Conservation (phyloP, 2,888 invertebrate species). For the Diaperis boleti region DNA sequence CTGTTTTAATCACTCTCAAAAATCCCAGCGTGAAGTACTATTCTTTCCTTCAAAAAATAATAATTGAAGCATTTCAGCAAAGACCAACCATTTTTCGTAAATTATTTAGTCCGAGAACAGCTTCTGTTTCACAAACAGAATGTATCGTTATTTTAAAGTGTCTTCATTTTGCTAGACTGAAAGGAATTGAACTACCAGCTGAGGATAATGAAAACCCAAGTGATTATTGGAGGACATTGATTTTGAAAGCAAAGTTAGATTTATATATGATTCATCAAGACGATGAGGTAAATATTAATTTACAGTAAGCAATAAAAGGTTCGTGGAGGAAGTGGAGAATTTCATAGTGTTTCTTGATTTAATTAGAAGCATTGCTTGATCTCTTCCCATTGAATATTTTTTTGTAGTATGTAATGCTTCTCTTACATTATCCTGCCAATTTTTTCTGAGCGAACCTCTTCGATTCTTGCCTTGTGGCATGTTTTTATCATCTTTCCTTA, state of each 20-base stretch:
- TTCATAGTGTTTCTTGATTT: too few relatives aligned
- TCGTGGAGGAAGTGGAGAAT: too few relatives aligned
- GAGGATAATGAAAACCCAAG: conserved; percentile 45
- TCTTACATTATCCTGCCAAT: too few relatives aligned
- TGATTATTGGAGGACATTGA: conserved; percentile 70
- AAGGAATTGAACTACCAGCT: conserved; percentile 59
- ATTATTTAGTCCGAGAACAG: neutral
- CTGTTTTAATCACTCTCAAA: neutral
- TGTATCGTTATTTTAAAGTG: conserved; percentile 67
- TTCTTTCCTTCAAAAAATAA: neutral
- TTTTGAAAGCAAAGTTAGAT: conserved; percentile 69
- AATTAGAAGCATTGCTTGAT: too few relatives aligned
- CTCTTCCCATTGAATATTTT: too few relatives aligned
- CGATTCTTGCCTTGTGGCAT: too few relatives aligned
- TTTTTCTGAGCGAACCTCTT: too few relatives aligned
- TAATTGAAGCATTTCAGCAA: neutral
- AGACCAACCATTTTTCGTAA: conserved; percentile 22
- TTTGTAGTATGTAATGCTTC: too few relatives aligned
- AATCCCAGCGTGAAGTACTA: neutral
- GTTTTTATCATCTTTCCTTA: too few relatives aligned
- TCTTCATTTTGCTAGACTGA: conserved; percentile 67
- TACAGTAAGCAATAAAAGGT: too few relatives aligned
- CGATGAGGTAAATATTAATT: conserved; percentile 73
- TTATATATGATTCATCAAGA: conserved; percentile 71
- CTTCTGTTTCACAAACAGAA: conserved; percentile 45